A percentile compares a stretch with the other conserved stretches of the same genome.
Evolutionary conservation across 2,113 vertebrate genomes (phyloP).

Genomic region (Oenanthe oenanthe): DNA sequence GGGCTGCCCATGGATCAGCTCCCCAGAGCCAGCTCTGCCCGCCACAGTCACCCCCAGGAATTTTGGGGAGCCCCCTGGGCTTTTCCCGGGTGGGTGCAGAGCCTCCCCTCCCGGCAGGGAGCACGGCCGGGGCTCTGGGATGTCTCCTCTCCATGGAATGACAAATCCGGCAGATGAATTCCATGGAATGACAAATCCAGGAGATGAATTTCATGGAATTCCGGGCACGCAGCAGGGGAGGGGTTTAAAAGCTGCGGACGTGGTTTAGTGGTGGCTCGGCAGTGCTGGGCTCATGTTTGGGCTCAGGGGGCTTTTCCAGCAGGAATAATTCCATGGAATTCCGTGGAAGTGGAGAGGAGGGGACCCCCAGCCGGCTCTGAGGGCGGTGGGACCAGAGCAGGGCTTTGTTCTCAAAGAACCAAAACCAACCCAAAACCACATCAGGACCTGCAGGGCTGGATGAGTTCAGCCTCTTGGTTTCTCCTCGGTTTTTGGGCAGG

Average conservation of each 20-base stretch:
- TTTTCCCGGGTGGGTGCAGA: neutral
- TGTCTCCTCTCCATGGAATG: neutral
- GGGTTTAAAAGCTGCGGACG: neutral
- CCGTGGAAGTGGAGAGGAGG: neutral
- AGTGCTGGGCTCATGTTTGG: neutral
- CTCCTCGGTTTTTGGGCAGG: accelerated
- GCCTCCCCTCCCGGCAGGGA: neutral
- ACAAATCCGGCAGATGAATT: accelerated
- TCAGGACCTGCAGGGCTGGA: accelerated
- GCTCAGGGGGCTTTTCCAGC: neutral
- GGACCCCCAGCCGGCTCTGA: neutral
- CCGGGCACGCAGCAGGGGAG: accelerated
- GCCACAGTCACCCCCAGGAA: neutral
- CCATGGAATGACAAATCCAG: neutral
- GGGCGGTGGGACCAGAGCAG: neutral
- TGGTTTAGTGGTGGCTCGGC: neutral
- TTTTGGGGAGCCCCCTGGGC: neutral
- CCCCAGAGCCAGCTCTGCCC: neutral
- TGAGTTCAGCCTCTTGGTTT: neutral
- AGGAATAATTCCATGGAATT: neutral
- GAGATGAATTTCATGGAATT: accelerated
- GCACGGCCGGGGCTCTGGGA: neutral
- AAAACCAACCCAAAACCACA: neutral
- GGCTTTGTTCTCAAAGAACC: neutral
- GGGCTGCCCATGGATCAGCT: neutral